phyloP scores from a whole-genome alignment of 2,888 invertebrate genomes.

The Drosophila fungiperda region DNA sequence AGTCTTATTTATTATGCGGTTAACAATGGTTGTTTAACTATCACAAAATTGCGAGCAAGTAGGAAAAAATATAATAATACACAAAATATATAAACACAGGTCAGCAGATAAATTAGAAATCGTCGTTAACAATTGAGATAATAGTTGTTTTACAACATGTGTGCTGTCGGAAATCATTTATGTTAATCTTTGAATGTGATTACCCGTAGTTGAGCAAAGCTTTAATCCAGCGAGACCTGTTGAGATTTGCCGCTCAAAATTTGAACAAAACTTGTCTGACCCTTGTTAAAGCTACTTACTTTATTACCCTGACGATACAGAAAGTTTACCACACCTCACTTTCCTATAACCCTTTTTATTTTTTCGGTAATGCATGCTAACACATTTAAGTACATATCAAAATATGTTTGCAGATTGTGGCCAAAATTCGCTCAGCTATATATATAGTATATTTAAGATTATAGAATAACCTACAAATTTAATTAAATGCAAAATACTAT shows the following conservation, averaged over 20 bases:
- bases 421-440: not conserved
- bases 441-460: not conserved
- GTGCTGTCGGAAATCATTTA: not conserved
- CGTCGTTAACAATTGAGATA: not conserved
- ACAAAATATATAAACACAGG: not conserved
- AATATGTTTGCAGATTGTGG: not conserved
- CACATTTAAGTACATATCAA: not conserved
- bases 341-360: not conserved
- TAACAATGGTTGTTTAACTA: not conserved
- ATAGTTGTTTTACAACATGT: not conserved
- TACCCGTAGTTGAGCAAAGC: not conserved
- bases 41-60: not conserved
- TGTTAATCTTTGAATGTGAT: not conserved
- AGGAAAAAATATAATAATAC: not conserved
- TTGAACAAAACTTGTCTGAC: not conserved
- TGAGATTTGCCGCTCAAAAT: not conserved
- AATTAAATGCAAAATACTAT: not conserved
- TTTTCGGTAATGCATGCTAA: not conserved
- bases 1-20: not conserved
- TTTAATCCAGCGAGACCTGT: not conserved
- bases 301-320: not conserved
- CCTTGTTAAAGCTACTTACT: not conserved
- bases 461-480: slow-evolving; percentile 17
- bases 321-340: not conserved
- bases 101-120: not conserved